Conservation (phyloP, 1,140 invertebrate genomes). For the Bombus sibiricus region DNA sequence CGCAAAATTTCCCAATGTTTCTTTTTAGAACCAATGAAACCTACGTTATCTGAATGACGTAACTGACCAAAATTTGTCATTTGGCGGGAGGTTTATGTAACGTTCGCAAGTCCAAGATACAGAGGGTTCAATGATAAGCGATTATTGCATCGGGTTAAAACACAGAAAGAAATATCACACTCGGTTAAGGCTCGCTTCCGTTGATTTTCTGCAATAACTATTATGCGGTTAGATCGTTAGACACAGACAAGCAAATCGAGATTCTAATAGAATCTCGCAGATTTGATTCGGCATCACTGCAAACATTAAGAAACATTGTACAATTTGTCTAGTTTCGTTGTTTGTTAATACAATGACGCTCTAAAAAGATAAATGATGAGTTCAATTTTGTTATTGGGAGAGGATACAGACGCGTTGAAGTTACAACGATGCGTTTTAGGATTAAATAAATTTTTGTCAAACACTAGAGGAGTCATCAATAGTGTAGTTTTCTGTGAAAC, state of each 20-base stretch:
- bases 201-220: slow-evolving; percentile 51
- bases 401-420: slow-evolving; percentile 11
- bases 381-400: background rate
- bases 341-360: background rate
- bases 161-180: slow-evolving; percentile 2
- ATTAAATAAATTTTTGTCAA: background rate
- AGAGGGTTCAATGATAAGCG: background rate
- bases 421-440: slow-evolving; percentile 25
- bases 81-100: slow-evolving; percentile 29
- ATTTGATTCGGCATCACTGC: background rate
- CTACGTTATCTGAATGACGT: background rate
- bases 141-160: slow-evolving; percentile 28
- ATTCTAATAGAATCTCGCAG: slow-evolving; percentile 21
- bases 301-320: slow-evolving; percentile 35
- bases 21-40: background rate
- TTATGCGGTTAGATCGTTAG: slow-evolving; percentile 45
- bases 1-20: background rate
- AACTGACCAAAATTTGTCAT: background rate
- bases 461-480: background rate
- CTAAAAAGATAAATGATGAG: background rate
- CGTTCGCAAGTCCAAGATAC: slow-evolving; percentile 15
- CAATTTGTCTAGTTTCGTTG: slow-evolving; percentile 26
- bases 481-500: background rate
- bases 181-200: slow-evolving; percentile 56
- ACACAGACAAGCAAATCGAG: slow-evolving; percentile 13